Conservation (phyloP, 2,797 vertebrate species). For the Molossus alvarezi region DNA sequence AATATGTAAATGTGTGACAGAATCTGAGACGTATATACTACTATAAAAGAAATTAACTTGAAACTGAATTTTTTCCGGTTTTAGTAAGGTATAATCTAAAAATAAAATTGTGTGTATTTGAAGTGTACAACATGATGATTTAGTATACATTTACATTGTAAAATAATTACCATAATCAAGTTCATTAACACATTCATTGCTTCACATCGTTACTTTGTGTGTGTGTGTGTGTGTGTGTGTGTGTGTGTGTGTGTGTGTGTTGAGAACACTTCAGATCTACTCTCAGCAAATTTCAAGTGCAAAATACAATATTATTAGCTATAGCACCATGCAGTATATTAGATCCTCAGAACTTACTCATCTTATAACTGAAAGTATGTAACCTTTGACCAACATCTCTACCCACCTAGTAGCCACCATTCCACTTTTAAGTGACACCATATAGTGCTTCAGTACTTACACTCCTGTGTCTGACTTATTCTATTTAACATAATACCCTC, state of each 20-base stretch:
- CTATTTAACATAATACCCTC: not conserved
- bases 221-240: not conserved
- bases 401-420: not conserved
- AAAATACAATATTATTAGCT: not conserved
- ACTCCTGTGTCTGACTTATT: not conserved
- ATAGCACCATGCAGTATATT: not conserved
- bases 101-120: not conserved
- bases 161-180: conserved; percentile 45
- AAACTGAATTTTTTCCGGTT: conserved; percentile 23
- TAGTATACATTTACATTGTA: not conserved
- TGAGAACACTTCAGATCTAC: not conserved
- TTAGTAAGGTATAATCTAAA: not conserved
- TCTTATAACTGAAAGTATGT: not conserved
- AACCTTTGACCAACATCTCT: not conserved
- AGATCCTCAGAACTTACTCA: not conserved
- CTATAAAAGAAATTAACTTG: conserved; percentile 55
- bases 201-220: not conserved
- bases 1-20: conserved; percentile 73
- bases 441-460: not conserved
- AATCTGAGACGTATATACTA: conserved; percentile 63
- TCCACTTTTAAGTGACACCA: not conserved
- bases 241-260: not conserved
- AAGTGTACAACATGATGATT: not conserved
- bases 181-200: conserved; percentile 7
- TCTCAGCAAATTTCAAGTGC: conserved; percentile 10